phyloP scores from a whole-genome alignment of 1,140 invertebrate genomes.

The Pseudomyrmex gracilis region DNA sequence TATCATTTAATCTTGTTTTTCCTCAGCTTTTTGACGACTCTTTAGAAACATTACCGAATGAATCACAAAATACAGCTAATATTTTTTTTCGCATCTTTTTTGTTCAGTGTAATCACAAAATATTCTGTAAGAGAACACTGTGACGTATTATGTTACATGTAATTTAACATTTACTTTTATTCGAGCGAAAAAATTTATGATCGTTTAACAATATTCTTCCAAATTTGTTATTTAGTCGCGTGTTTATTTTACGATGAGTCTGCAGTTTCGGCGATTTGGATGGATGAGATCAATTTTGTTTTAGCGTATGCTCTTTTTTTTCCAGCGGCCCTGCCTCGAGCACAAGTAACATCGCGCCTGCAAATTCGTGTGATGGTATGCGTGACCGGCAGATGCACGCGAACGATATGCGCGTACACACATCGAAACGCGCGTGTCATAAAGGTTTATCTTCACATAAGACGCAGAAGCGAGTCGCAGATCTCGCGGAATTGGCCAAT shows the following conservation, averaged over 20 bases:
- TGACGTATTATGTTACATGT: too few relatives aligned
- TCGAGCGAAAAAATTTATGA: neutral
- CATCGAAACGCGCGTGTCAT: too few relatives aligned
- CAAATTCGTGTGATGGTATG: neutral
- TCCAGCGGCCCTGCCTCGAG: neutral
- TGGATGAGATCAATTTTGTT: neutral
- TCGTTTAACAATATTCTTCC: slow-evolving; percentile 6
- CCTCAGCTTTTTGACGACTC: neutral
- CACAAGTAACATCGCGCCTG: neutral
- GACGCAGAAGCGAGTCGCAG: too few relatives aligned
- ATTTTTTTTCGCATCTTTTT: too few relatives aligned
- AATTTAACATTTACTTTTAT: neutral
- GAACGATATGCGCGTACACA: too few relatives aligned
- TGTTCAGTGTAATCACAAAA: too few relatives aligned
- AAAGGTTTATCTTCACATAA: too few relatives aligned
- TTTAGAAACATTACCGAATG: neutral
- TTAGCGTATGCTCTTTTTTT: neutral
- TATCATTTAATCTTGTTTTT: neutral
- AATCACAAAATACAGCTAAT: neutral
- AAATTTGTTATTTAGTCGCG: neutral
- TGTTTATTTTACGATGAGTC: too few relatives aligned
- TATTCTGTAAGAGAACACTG: too few relatives aligned
- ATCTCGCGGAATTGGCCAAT: too few relatives aligned
- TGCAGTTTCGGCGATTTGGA: neutral
- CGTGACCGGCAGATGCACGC: neutral